Evolutionary conservation across 2,113 vertebrate species (phyloP), one percentile per base, ranked within the genome.

Genomic region (Prionailurus viverrinus): DNA sequence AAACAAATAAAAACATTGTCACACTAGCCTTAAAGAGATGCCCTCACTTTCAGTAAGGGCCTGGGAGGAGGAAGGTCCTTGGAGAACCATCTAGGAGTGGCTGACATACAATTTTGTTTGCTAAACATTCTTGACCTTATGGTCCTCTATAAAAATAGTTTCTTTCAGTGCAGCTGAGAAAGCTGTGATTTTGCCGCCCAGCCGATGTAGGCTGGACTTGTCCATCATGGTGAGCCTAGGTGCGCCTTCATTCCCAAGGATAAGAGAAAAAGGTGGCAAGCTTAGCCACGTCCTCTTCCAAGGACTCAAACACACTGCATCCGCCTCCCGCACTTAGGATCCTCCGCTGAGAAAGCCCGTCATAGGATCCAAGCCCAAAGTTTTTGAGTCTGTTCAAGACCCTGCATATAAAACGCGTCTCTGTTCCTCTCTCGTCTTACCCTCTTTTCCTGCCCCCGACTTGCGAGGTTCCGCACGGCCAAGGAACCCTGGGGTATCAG

Each of bases 41-140:
- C 82, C 97, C 96, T 98, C 51, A 66, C 92, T 97, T 98, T 94
- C 97, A 97, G 1, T 81, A 91, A 82, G 93, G 86, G 91, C 84
- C 55, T 71, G 93, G 96, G 94, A 73, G 79, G 55, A 96, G 48
- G 29, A 83, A 6, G n/a, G 94, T 96, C 86, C 92, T 96, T 91
- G 92, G 95, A 89, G 97, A 96, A 95, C 48, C 82, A 89, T 71
- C 73, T 93, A 95, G 91, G 78, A 96, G 76, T 96, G 69, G 3
- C 7, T 94, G 96, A 95, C 78, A 97, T 93, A 97, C 85, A 94
- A 80, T 97, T 97, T 94, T 86, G 95, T 98, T 97, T 98, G 92
- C 80, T 98, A 98, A 98, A 98, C 95, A 97, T 98, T 98, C 98
- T 97, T 98, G 97, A 97, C 98, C 95, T 98, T 97, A 33, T 55